Evolutionary conservation across 2,888 invertebrate species (phyloP), one percentile per base, ranked within the genome.

Genomic region (Stegana nigrithorax): DNA sequence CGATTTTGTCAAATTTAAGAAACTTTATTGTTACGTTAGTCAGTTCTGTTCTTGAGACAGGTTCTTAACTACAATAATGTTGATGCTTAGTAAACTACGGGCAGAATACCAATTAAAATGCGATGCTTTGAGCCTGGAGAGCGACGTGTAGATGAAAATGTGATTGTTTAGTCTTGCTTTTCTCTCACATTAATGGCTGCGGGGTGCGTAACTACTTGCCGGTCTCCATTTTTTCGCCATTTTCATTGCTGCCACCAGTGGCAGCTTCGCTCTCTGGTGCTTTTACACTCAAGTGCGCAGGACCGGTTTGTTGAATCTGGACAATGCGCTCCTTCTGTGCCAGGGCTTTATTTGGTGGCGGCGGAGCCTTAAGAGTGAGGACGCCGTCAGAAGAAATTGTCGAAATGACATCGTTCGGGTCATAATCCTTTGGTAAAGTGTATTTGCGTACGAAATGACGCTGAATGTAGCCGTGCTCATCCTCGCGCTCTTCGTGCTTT

Each of bases 371-470:
- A 88, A 93, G 86, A 26, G 89, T 89, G 67, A 93, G 83, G 63
- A 93, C 88, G 1, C 93, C 94, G 73, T 93, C 93, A 2, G 91
- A 89, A 26, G 93, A 93, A 29, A 94, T 86, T 23, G 89, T 91
- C 5, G 93, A 93, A 63, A 90, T 89, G 2, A 94, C 91, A 42
- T 90, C 88, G 61, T 90, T 90, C 3, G 92, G 88, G 62, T 94
- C 92, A 63, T 91, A 92, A 0, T 91, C 92, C 72, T 91, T 89
- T 0, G 95, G 94, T 57, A 95, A 81, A 12, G 90, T 82, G 80
- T 94, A 95, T 67, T 91, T 89, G 59, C 94, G 88, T 64, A 91
- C 89, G 74, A 94, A 92, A 67, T 94, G 92, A 53, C 93, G 89
- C 29, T 91, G 90, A 6, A 93, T 89, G 84, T 89, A 90, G 0